Conservation (phyloP, 2,113 vertebrate genomes). For the Semnornis frantzii region DNA sequence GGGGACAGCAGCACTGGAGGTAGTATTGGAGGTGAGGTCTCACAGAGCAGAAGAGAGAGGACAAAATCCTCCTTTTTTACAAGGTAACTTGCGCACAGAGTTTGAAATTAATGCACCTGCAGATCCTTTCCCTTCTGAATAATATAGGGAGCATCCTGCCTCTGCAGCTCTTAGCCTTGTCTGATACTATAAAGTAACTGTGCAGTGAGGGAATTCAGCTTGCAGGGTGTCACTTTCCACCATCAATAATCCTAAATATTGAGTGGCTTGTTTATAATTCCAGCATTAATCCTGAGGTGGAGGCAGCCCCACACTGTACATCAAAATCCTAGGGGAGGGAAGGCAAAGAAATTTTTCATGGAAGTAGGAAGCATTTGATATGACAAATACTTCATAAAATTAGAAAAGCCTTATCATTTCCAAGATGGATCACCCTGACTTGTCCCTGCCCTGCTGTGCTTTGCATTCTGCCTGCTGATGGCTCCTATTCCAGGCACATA, state of each 20-base stretch:
- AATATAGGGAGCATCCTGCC: background rate
- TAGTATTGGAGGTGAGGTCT: too few species aligned
- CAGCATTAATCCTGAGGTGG: constrained; percentile 16
- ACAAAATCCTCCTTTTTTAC: too few species aligned
- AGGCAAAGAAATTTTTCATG: constrained; percentile 41
- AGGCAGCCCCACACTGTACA: background rate
- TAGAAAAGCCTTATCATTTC: constrained; percentile 48
- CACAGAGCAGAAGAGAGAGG: too few species aligned
- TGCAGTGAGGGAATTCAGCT: background rate
- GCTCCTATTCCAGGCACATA: constrained; percentile 28
- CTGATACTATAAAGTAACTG: background rate
- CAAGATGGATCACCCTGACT: constrained; percentile 45
- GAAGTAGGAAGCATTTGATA: constrained; percentile 52
- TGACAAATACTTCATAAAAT: constrained; percentile 59
- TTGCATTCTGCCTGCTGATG: constrained; percentile 40
- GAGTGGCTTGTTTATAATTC: constrained; percentile 31
- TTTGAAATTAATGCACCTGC: background rate
- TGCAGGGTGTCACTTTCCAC: background rate
- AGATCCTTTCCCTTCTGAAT: background rate
- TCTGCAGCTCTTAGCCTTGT: background rate
- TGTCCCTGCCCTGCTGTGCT: constrained; percentile 49
- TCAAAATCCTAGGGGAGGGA: constrained; percentile 19
- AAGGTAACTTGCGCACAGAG: background rate
- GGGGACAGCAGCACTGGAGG: too few species aligned
- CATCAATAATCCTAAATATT: constrained; percentile 5